Conservation (phyloP, 2,797 vertebrate genomes). For the Caiman crocodilus region DNA sequence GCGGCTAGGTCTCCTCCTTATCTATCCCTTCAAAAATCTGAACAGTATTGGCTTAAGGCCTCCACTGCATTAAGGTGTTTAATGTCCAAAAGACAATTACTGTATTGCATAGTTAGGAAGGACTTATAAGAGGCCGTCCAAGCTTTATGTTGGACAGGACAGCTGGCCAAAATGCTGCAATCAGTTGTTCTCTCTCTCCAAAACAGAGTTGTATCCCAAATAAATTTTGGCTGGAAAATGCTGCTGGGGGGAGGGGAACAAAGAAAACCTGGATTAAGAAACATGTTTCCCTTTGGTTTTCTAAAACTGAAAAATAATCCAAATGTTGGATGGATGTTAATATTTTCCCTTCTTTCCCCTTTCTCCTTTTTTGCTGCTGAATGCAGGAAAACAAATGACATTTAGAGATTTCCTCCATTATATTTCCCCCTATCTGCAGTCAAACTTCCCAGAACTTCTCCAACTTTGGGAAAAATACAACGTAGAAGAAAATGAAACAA, state of each 20-base stretch:
- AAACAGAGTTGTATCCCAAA: neutral
- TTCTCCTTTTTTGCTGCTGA: rapidly evolving
- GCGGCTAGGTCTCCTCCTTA: neutral
- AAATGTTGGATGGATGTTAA: neutral
- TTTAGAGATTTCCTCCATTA: neutral
- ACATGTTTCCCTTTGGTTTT: neutral
- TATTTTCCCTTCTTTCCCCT: neutral
- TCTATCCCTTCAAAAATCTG: neutral
- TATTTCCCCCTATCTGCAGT: rapidly evolving
- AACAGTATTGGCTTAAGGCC: neutral
- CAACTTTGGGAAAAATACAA: rapidly evolving
- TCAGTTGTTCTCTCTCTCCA: neutral
- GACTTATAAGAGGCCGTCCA: neutral
- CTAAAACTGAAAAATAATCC: neutral
- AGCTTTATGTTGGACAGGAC: neutral
- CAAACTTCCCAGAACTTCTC: neutral
- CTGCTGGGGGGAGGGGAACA: neutral
- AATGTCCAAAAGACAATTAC: neutral
- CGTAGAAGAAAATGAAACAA: neutral
- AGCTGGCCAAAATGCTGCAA: neutral
- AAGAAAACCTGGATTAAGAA: neutral
- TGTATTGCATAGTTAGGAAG: neutral
- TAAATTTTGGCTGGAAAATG: neutral
- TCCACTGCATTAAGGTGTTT: neutral
- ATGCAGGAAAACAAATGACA: neutral